phyloP scores from a whole-genome alignment of 2,888 invertebrate genomes.

The Eilema caniola region DNA sequence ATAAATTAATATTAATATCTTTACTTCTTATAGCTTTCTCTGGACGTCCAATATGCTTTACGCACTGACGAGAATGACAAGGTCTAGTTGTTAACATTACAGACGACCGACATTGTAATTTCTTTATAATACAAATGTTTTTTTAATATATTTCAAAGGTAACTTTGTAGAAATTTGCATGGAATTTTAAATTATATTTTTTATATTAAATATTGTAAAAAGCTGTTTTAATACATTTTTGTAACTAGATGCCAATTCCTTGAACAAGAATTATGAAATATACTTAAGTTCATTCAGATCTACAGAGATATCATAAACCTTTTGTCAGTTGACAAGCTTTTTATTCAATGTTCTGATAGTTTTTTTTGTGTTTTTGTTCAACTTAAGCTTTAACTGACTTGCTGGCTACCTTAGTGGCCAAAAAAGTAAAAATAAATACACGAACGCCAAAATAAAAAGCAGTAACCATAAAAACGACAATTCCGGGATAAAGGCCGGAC shows the following conservation, averaged over 20 bases:
- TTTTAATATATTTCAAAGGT: neutral
- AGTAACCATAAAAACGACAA: conserved; percentile 55
- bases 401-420: neutral
- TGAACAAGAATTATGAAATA: too few relatives aligned
- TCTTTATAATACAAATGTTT: neutral
- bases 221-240: too few relatives aligned
- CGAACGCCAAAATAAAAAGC: conserved; percentile 42
- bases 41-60: conserved; percentile 28
- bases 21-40: conserved; percentile 37
- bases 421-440: conserved; percentile 21
- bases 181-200: neutral
- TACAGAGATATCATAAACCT: too few relatives aligned
- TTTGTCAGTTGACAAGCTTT: too few relatives aligned
- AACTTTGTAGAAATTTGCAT: neutral
- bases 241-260: too few relatives aligned
- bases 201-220: neutral
- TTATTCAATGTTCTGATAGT: too few relatives aligned
- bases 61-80: conserved; percentile 34
- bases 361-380: neutral
- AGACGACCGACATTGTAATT: conserved; percentile 27
- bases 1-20: neutral
- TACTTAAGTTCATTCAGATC: too few relatives aligned
- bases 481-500: conserved; percentile 55
- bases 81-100: conserved; percentile 34
- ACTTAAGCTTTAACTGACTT: neutral